Base-by-base conservation (phyloP, 2,113 vertebrate genomes). In the Triplophysa rosa region DNA sequence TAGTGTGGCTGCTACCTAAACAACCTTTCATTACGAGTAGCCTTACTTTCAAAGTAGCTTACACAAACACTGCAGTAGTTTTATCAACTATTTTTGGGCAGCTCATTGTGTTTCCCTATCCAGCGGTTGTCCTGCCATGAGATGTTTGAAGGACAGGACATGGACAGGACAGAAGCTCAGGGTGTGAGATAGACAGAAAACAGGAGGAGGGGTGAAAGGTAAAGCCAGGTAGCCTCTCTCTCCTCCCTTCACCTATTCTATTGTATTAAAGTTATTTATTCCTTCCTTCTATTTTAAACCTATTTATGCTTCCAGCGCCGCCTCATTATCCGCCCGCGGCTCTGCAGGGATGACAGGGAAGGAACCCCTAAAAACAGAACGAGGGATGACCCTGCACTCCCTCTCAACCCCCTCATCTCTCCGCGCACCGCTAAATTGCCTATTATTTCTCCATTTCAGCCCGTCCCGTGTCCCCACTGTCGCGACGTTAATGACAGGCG, bases 171-270 rank as follows among this genome's bases (percentile, higher is more conserved):
- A 24, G 17, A 33, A 14, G 69, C 26, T 7, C 24, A 40, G 64
- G 1, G n/a, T 17, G 86, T 83, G 81, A 81, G 26, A 80, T 66
- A 21, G 47, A 84, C 80, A 64, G 82, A 67, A 85, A 81, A 84
- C 84, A 87, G 81, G 87, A 79, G 77, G 86, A 82, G 85, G 87
- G 88, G 89, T 85, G 8, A 58, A 87, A 85, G 82, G 85, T 85
- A 71, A 81, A 84, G 79, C 87, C 84, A 87, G 80, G 67, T 45
- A 56, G 13, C 70, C 64, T 47, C 47, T 23, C 64, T 70, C 49
- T 77, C 65, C 24, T 78, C n/a, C 47, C 79, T 67, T 64, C 42
- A 21, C 33, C 23, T 26, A 56, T 40, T 29, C 62, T 54, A 29
- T 69, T 76, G 61, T 71, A 74, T 84, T 85, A 82, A 68, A 76